Evolutionary conservation across 37 sponge, comb jelly and placozoan species (phyloP).

Genomic region (Mnemiopsis leidyi): DNA sequence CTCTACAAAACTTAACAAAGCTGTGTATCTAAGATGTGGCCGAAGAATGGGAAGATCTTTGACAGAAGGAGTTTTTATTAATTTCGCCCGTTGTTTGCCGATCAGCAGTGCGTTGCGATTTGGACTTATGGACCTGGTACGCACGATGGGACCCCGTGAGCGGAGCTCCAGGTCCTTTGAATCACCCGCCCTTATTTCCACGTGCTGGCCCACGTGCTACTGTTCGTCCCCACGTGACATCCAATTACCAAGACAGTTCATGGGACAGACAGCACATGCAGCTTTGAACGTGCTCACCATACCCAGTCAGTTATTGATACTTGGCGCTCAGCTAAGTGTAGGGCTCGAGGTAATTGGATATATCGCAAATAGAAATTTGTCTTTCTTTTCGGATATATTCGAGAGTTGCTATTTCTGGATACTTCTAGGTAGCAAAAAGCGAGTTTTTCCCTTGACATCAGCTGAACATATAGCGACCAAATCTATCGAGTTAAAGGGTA

Average conservation of each 20-base stretch:
- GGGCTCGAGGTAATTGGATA: background rate
- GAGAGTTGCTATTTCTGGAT: background rate
- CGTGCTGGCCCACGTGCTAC: background rate
- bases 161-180: background rate
- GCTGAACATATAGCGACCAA: too few species aligned
- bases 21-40: too few species aligned
- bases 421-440: background rate
- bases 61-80: too few species aligned
- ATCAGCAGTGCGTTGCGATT: background rate
- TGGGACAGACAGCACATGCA: background rate
- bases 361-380: background rate
- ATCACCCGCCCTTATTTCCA: background rate
- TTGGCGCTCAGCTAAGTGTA: background rate
- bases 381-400: background rate
- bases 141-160: slow-evolving; percentile 26
- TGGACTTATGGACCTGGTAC: background rate
- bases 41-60: too few species aligned
- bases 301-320: background rate
- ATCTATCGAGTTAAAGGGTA: too few species aligned
- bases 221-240: background rate
- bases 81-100: background rate
- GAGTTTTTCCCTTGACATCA: too few species aligned
- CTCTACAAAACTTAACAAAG: too few species aligned
- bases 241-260: background rate
- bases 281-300: background rate